A percentile compares a stretch with the other conserved stretches of the same genome.
Conservation (phyloP, 2,888 invertebrate species). For the Entomobrya multifasciata region DNA sequence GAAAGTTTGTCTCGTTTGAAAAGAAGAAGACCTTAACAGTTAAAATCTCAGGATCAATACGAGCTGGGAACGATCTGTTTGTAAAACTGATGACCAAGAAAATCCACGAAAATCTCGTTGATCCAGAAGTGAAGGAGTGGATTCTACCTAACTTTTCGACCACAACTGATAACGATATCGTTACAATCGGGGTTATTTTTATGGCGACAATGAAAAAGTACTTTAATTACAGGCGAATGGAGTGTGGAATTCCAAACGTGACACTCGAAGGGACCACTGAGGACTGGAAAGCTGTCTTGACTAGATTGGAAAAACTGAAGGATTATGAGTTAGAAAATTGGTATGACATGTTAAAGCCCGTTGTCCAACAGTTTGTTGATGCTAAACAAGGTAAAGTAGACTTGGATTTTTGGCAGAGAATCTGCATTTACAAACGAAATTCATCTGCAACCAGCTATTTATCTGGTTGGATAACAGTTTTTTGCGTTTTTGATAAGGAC, state of each 20-base stretch:
- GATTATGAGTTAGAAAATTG: conserved; percentile 63
- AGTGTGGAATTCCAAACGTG: conserved; percentile 64
- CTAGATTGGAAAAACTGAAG: conserved; percentile 60
- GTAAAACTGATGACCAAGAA: conserved; percentile 17
- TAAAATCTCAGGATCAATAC: no score
- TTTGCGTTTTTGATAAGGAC: conserved; percentile 63
- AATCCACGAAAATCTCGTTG: conserved; percentile 66
- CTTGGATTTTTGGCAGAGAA: conserved; percentile 60
- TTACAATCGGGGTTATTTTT: conserved; percentile 61
- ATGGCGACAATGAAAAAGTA: no score
- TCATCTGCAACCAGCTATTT: conserved; percentile 44
- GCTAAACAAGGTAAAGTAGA: conserved; percentile 68
- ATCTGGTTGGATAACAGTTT: conserved; percentile 71
- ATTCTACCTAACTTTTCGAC: conserved; percentile 69
- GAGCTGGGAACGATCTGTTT: no score
- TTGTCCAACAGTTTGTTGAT: conserved; percentile 66
- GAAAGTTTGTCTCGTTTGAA: no score
- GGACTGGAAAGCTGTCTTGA: conserved; percentile 65
- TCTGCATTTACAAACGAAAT: conserved; percentile 25
- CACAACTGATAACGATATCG: conserved; percentile 58
- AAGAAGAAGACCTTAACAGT: no score
- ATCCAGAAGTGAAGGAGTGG: conserved; percentile 63
- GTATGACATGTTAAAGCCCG: conserved; percentile 61
- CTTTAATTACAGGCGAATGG: no score
- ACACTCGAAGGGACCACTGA: conserved; percentile 65